phyloP scores from a whole-genome alignment of 2,113 vertebrate genomes.

The Drymodes brunneopygia region DNA sequence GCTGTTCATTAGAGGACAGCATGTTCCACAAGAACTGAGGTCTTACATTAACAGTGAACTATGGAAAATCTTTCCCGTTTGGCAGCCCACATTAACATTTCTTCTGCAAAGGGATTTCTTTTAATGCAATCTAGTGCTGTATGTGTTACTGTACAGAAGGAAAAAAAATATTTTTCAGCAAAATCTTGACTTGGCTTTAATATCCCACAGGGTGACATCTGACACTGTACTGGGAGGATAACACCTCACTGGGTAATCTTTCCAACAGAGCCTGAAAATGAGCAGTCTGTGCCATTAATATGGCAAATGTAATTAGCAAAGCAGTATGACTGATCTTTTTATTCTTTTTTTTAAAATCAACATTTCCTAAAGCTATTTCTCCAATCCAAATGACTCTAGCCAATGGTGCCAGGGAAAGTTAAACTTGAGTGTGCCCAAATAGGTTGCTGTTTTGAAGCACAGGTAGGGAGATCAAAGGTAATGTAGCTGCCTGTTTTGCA shows the following conservation, averaged over 20 bases:
- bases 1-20: constrained; percentile 58
- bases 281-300: constrained; percentile 40
- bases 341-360: background rate
- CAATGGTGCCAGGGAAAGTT: background rate
- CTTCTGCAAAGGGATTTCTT: constrained; percentile 52
- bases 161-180: constrained; percentile 62
- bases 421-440: background rate
- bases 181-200: constrained; percentile 58
- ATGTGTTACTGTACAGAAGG: constrained; percentile 52
- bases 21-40: constrained; percentile 1
- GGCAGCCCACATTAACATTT: constrained; percentile 58
- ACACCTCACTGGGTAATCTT: constrained; percentile 57
- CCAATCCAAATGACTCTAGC: background rate
- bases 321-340: background rate
- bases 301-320: constrained; percentile 39
- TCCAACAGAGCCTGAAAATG: constrained; percentile 47
- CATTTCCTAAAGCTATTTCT: constrained; percentile 49
- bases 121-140: background rate
- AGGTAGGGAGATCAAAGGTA: background rate
- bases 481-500: background rate
- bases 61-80: constrained; percentile 56
- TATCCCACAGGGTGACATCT: constrained; percentile 58
- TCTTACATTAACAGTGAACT: constrained; percentile 57
- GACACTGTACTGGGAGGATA: constrained; percentile 41
- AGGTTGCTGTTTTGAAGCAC: background rate